A percentile compares a stretch with the other conserved stretches of the same genome.
Conservation (phyloP, 2,888 invertebrate species). For the Lycaena phlaeas region DNA sequence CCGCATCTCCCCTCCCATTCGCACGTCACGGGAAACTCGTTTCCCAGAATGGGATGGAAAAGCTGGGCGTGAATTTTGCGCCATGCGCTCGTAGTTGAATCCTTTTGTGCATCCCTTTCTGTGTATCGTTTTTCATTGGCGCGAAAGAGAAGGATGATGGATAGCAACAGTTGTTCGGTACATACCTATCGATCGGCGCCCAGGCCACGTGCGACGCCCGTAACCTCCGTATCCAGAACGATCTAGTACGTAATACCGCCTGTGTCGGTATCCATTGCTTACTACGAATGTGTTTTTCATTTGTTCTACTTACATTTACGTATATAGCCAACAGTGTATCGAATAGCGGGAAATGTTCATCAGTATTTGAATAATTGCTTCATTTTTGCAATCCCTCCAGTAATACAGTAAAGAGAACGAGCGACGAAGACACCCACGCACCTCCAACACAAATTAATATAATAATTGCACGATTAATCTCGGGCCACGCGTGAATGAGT, state of each 20-base stretch:
- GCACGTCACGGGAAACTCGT: slow-evolving; percentile 12
- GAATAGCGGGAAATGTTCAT: not conserved
- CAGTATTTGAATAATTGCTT: too few species aligned
- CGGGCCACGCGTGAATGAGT: too few species aligned
- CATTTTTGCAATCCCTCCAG: too few species aligned
- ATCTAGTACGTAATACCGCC: not conserved
- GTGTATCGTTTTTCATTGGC: slow-evolving; percentile 14
- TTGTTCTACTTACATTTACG: not conserved
- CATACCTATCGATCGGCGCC: slow-evolving; percentile 52
- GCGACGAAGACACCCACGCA: too few species aligned
- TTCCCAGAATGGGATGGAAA: not conserved
- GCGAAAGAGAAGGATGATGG: slow-evolving; percentile 31
- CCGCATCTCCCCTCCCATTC: slow-evolving; percentile 52
- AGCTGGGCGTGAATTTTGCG: slow-evolving; percentile 52
- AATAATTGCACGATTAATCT: too few species aligned
- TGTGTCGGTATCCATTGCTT: not conserved
- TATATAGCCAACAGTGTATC: not conserved
- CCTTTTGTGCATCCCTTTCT: slow-evolving; percentile 36
- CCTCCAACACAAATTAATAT: too few species aligned
- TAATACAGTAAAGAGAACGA: too few species aligned
- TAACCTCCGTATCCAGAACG: slow-evolving; percentile 20
- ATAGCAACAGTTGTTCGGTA: slow-evolving; percentile 66
- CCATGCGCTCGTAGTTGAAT: slow-evolving; percentile 38
- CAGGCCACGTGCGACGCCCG: slow-evolving; percentile 52
- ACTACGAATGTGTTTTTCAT: not conserved